Percentiles rank a stretch among this genome's conserved stretches.
Evolutionary conservation across 2,797 vertebrate genomes (phyloP).

Genomic region (Poecilia gillii): DNA sequence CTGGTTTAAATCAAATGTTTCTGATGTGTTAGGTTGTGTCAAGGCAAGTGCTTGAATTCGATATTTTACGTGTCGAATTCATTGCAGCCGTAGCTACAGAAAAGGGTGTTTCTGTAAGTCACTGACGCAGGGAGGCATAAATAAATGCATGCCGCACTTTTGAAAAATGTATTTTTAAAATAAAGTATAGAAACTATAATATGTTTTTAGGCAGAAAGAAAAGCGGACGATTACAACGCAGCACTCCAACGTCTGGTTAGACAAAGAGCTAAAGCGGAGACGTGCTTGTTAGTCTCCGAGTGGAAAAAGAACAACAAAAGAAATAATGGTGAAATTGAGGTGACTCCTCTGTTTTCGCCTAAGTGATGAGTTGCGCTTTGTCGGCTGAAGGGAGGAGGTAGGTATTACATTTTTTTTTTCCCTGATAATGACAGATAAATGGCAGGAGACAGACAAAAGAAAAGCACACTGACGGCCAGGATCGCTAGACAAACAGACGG

Average conservation of each 20-base stretch:
- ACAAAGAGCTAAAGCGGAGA: conserved; percentile 53
- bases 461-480: conserved; percentile 66
- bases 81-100: neutral
- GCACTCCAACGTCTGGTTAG: conserved; percentile 60
- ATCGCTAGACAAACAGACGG: conserved; percentile 68
- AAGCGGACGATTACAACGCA: conserved; percentile 53
- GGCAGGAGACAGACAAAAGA: conserved; percentile 63
- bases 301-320: conserved; percentile 52
- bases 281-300: conserved; percentile 46
- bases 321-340: conserved; percentile 55
- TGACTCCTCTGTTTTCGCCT: conserved; percentile 35
- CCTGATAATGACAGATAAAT: conserved; percentile 72
- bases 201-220: conserved; percentile 63
- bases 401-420: conserved; percentile 63
- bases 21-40: neutral
- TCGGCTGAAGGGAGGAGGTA: conserved; percentile 52
- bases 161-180: neutral
- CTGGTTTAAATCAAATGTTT: neutral
- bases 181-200: neutral
- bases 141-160: neutral
- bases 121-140: neutral
- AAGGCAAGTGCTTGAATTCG: neutral
- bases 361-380: conserved; percentile 62
- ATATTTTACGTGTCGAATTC: neutral
- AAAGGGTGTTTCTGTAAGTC: neutral